Base-by-base conservation (phyloP, 1,140 invertebrate genomes). In the Zaprionus ornatus region DNA sequence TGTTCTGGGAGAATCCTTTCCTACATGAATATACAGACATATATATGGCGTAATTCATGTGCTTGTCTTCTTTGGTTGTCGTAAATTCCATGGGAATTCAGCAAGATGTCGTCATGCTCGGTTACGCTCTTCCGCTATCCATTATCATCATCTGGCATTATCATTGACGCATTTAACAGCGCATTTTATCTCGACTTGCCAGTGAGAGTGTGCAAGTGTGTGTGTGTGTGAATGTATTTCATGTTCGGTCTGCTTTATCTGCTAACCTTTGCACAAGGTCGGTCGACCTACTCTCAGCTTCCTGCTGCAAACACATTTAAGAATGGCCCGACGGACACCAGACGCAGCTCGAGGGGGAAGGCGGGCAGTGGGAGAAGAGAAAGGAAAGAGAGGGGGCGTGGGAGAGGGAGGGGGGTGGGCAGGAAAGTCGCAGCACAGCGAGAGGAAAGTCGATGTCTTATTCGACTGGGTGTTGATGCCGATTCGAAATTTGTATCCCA, bases 91-190 rank as follows among this genome's bases (percentile, higher is more conserved):
- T 74, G 72, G 52, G 72, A 74, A 70, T 56, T 42, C 13, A 37
- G 17, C 23, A 52, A 50, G 72, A 45, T 63, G 59, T 52, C 40
- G 66, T 70, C 72, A 70, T 62, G 59, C 50, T 74, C 52, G 23
- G 29, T 57, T 70, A 57, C 48, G 52, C 42, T 70, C 66, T 74
- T 74, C 72, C 72, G 72, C 72, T 70, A 74, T 70, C 59, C 72
- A 70, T 74, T 59, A 74, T 74, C 66, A 57, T 74, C 72, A 70
- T 74, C 57, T 76, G 74, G 45, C 55, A 76, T 65, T 72, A 76
- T 76, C 74, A 76, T 45, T 72, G 74, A 76, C 55, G 74, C 74
- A 64, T 76, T 72, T 65, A 64, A 75, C 73, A 71, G 64, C 64
- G 23, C 45, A 10, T 71, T 71, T 70, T 69, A 63, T 70, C 66